Evolutionary conservation across 2,888 invertebrate genomes (phyloP), one percentile per base, ranked within the genome.

Genomic region (Phanerotoma sp.): DNA sequence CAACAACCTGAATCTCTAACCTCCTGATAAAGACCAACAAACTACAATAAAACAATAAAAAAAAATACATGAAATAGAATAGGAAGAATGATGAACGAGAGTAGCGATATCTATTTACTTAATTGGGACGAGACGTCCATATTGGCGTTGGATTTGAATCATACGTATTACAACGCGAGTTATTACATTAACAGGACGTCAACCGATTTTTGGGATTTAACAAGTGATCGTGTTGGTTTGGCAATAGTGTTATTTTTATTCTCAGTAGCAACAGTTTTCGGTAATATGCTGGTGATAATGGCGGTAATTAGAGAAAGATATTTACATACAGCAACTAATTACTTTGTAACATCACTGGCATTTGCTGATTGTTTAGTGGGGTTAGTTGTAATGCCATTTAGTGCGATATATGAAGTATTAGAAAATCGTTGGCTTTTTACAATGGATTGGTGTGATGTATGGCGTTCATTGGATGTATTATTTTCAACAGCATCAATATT

Each of bases 401-500:
- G 93, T 60, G 93, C 93, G 0, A 82, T 93, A 11, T 93, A 93
- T 74, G 94, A 95, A 78, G 89, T 93, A 11, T 79, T 93, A 22
- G 91, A 91, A 68, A 90, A 92, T 69, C 89, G 88, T 20, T 97
- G 97, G 96, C 87, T 93, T 65, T 97, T 96, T 74, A 96, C 97
- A 4, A 86, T 89, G 3, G 90, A 93, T 69, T 96, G 95, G 93
- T 99, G 98, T 77, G 98, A 99, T 74, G 86, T 96, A 18, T 99
- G 98, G 96, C 86, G 96, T 51, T 96, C 96, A 0, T 78, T 98
- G 61, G 98, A 99, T 74, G 98, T 99, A 2, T 83, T 98, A 2
- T 97, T 96, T 68, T 95, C 95, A 68, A 98, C 99, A 0, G 97
- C 97, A 5, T 96, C 96, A 10, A 99, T 99, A 67, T 82, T 98